Evolutionary conservation across 2,888 invertebrate genomes (phyloP).

Genomic region (Lasius fuliginosus): DNA sequence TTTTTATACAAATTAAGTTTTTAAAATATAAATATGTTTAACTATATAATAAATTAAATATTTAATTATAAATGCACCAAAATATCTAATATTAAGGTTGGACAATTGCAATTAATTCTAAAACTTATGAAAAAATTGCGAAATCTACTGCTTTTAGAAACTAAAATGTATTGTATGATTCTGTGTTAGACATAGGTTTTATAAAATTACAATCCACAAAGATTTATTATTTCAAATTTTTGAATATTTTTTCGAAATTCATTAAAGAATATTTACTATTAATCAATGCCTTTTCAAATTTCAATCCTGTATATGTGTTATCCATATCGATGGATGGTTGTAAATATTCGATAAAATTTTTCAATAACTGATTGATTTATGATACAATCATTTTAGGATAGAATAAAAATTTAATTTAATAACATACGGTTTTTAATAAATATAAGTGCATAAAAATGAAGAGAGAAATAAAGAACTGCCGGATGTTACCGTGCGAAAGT

Average conservation of each 20-base stretch:
- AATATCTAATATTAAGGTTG: neutral
- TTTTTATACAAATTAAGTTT: neutral
- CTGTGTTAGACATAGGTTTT: neutral
- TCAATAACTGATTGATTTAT: neutral
- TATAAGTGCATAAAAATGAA: neutral
- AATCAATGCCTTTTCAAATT: neutral
- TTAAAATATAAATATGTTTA: neutral
- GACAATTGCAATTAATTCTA: neutral
- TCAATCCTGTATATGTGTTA: neutral
- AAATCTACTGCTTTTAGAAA: neutral
- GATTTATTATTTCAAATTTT: constrained; percentile 1
- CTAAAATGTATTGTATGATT: neutral
- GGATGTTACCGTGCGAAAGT: constrained; percentile 1
- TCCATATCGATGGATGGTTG: neutral
- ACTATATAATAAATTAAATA: too few relatives aligned
- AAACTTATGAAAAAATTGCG: neutral
- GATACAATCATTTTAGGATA: neutral
- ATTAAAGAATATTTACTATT: neutral
- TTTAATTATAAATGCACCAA: neutral
- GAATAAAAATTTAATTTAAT: neutral
- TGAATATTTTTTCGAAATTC: neutral
- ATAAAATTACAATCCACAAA: neutral
- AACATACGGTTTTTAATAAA: neutral
- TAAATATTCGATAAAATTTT: neutral
- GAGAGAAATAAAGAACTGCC: neutral